phyloP scores from a whole-genome alignment of 1,140 invertebrate species.

The Limonius californicus region DNA sequence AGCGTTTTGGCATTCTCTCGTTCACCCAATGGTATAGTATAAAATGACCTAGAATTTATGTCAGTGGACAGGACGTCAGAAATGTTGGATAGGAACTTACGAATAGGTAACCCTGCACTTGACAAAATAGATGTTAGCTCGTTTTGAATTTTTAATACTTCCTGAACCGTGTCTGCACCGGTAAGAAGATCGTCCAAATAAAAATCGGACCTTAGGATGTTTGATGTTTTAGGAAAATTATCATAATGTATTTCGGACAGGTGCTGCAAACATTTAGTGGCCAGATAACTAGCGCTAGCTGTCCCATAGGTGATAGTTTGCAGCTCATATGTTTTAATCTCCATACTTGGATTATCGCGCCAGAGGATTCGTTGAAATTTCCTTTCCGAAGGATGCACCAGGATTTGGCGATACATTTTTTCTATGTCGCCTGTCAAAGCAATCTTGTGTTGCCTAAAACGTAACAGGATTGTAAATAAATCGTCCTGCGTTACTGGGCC shows the following conservation, averaged over 20 bases:
- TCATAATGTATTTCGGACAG: no score
- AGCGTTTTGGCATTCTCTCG: constrained; percentile 14
- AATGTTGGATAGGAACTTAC: not conserved
- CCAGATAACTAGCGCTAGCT: constrained; percentile 32
- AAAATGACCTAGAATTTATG: not conserved
- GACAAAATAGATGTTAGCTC: constrained; percentile 40
- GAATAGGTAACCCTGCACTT: constrained; percentile 24
- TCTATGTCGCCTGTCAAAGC: constrained; percentile 46
- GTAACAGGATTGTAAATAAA: constrained; percentile 42
- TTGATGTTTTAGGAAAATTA: not conserved
- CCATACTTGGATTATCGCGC: constrained; percentile 27
- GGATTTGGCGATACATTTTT: constrained; percentile 45
- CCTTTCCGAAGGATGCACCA: constrained; percentile 32
- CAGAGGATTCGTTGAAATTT: constrained; percentile 42
- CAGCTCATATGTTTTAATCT: constrained; percentile 32
- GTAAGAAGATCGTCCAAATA: constrained; percentile 23
- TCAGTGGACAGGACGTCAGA: not conserved
- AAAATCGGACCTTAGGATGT: constrained; percentile 13
- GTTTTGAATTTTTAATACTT: constrained; percentile 33
- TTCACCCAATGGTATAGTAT: not conserved
- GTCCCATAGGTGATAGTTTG: constrained; percentile 36
- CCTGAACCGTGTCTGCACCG: constrained; percentile 39
- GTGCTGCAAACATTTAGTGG: constrained; percentile 27
- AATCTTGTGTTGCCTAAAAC: constrained; percentile 43
- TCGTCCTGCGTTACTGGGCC: constrained; percentile 37